Evolutionary conservation across 1,140 invertebrate genomes (phyloP).

Genomic region (Halyomorpha halys): DNA sequence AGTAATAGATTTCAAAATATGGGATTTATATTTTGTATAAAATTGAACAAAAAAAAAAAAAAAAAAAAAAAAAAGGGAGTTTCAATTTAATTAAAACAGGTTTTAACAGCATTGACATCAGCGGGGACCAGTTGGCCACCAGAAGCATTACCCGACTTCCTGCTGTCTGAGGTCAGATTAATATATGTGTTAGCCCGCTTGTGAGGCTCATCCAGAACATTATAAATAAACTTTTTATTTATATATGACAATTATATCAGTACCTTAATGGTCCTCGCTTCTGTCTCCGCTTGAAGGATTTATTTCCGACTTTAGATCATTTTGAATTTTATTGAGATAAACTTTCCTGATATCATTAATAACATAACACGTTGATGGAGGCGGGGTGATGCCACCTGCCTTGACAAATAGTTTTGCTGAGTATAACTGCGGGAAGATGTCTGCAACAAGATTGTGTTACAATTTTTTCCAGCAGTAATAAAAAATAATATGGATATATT

Average conservation of each 20-base stretch:
- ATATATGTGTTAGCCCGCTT: background rate
- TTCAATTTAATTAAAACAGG: too few relatives aligned
- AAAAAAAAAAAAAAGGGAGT: too few relatives aligned
- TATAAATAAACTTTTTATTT: slow-evolving; percentile 17
- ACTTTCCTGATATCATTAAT: background rate
- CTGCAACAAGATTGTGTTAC: too few relatives aligned
- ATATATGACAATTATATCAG: slow-evolving; percentile 14
- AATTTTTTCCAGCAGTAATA: too few relatives aligned
- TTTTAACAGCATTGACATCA: too few relatives aligned
- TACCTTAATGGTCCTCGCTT: too few relatives aligned
- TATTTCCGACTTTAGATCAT: slow-evolving; percentile 1
- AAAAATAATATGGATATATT: too few relatives aligned
- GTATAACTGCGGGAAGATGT: too few relatives aligned
- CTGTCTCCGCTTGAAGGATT: slow-evolving; percentile 2
- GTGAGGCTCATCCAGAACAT: background rate
- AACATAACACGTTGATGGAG: background rate
- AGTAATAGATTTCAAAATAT: too few relatives aligned
- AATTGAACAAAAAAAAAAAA: too few relatives aligned
- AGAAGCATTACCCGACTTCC: background rate
- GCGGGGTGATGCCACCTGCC: background rate
- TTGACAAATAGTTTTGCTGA: background rate
- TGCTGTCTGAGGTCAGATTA: background rate
- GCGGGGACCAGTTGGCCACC: too few relatives aligned
- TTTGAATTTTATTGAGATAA: slow-evolving; percentile 12
- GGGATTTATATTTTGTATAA: too few relatives aligned